These are phyloP conservation scores for Drosophila neotestacea DNA, from an alignment of 2,888 invertebrate species.

Conservation along the genomic window DNA sequence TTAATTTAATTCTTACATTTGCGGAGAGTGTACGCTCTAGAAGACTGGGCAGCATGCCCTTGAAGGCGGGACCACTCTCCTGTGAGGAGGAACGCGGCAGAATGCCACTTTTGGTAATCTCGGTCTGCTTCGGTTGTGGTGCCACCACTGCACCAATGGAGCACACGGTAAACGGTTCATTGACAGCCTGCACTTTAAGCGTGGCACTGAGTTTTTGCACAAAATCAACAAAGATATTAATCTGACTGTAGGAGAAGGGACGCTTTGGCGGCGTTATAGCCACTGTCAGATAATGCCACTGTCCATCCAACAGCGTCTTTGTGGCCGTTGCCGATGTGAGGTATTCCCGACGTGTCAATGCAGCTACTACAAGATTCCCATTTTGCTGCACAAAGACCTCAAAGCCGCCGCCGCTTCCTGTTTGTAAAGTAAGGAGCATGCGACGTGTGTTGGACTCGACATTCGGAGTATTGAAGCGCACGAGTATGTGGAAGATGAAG, in stretches of 20 bases:
- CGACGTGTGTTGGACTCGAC: slow-evolving; percentile 82
- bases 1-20: slow-evolving; percentile 70
- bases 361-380: slow-evolving; percentile 87
- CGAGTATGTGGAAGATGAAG: slow-evolving; percentile 87
- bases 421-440: slow-evolving; percentile 86
- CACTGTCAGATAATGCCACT: slow-evolving; percentile 88
- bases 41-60: slow-evolving; percentile 84
- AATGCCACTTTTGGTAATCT: slow-evolving; percentile 46
- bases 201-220: slow-evolving; percentile 86
- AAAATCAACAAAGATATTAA: slow-evolving; percentile 87
- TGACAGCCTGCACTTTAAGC: slow-evolving; percentile 87
- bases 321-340: slow-evolving; percentile 86
- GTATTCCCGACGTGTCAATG: slow-evolving; percentile 87
- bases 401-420: slow-evolving; percentile 86
- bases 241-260: slow-evolving; percentile 87
- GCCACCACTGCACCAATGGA: slow-evolving; percentile 84
- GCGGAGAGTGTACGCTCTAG: slow-evolving; percentile 84
- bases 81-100: slow-evolving; percentile 81
- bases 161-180: slow-evolving; percentile 86
- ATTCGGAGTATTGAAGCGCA: slow-evolving; percentile 85
- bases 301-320: slow-evolving; percentile 83
- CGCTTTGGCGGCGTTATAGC: slow-evolving; percentile 85
- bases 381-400: slow-evolving; percentile 87
- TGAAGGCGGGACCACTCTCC: slow-evolving; percentile 72
- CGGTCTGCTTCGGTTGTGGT: slow-evolving; percentile 59